Evolutionary conservation across 1,140 invertebrate species (phyloP), one percentile per base, ranked within the genome.

Genomic region (Chrysopa pallens): DNA sequence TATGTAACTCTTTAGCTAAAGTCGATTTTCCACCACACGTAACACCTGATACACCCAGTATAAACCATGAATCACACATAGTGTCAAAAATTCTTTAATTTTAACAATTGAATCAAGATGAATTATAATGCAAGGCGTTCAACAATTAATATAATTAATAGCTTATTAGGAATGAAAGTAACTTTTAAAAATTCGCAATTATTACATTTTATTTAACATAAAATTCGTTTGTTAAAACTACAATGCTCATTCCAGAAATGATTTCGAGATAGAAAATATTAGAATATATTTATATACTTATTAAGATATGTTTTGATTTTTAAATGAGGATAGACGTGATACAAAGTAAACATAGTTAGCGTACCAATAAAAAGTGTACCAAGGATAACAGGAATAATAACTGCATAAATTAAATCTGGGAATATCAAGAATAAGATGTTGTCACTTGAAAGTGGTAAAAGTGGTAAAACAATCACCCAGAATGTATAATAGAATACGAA

Each of bases 11-110:
- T 15, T 64, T 67, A 0, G 80, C 68, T 12, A 86, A 48, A 0
- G 80, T 80, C 1, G 82, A 82, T 64, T 90, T 90, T 31, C 85
- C 84, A 38, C 80, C 78, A 49, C 78, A 81, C 0, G 84, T 86
- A 4, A 77, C 73, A 1, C 84, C 84, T 8, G 78, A 74, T 47
- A 88, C 70, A 14, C 79, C 83, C 42, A 87, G 65, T 8, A 84
- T 56, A 12, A 80, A 52, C 78, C 76, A 83, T 33, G 17, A 23
- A 11, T 33, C 31, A 11, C 8, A 11, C n/a, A 12, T 33, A 4
- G 2, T 11, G 6, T 11, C 31, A 33, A 11, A 11, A 23, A 23
- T 23, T 23, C 17, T 23, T 2, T 33, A 33, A 12, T 12, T 4
- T 12, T 4, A 11, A 11, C 2, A 33, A 11, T 33, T 33, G 8